phyloP scores from a whole-genome alignment of 2,888 invertebrate genomes.

The Drosophila ochracea region DNA sequence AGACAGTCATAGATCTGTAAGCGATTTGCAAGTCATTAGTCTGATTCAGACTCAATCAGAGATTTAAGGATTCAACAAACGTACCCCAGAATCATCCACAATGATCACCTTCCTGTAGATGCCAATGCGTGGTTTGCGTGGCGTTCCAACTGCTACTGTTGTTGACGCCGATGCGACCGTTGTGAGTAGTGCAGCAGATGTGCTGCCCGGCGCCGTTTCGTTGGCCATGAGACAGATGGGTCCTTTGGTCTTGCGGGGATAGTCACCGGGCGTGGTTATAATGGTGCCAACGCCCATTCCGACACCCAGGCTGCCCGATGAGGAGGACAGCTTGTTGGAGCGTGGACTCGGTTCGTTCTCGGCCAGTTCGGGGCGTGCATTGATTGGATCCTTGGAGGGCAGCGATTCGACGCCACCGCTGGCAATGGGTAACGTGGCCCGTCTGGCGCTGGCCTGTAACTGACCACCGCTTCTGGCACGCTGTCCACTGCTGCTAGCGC shows the following conservation, averaged over 20 bases:
- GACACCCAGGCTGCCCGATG: conserved; percentile 82
- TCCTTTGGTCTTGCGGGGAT: conserved; percentile 83
- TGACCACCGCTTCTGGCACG: conserved; percentile 81
- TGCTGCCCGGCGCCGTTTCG: conserved; percentile 38
- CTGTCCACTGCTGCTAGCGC: conserved; percentile 69
- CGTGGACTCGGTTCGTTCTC: conserved; percentile 70
- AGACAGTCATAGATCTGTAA: conserved; percentile 93
- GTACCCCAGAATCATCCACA: conserved; percentile 84
- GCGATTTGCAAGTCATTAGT: neutral
- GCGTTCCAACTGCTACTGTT: conserved; percentile 8
- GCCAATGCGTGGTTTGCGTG: conserved; percentile 79
- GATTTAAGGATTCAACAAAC: conserved; percentile 10
- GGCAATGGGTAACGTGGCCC: conserved; percentile 68
- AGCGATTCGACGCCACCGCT: conserved; percentile 47
- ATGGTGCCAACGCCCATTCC: conserved; percentile 80
- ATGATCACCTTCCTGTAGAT: conserved; percentile 85
- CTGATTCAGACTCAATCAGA: neutral
- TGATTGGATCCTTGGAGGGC: conserved; percentile 33
- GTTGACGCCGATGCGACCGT: neutral
- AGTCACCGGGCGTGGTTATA: conserved; percentile 84
- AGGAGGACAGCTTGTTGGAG: conserved; percentile 79
- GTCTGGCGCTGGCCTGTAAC: conserved; percentile 77
- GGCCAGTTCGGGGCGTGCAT: conserved; percentile 33
- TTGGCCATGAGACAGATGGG: conserved; percentile 79
- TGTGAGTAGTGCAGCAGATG: neutral